Base-by-base conservation (phyloP, 2,113 vertebrate species). In the Gymnobelideus leadbeateri region DNA sequence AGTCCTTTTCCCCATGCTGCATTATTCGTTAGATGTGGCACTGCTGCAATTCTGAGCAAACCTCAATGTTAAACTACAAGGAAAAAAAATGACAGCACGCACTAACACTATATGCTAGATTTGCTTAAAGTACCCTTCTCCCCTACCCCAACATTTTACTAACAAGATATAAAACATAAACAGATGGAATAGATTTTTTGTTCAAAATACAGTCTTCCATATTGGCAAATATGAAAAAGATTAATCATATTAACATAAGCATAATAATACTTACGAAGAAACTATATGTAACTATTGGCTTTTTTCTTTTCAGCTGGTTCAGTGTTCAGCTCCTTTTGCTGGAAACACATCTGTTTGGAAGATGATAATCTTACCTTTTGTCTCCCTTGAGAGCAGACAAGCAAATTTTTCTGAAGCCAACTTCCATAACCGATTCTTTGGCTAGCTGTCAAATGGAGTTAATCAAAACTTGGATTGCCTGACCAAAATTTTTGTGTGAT, bases 361-460 rank as follows among this genome's bases (percentile, higher is more conserved):
- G 91, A 95, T 95, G 93, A 96, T 93, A 93, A 50, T 92, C 96
- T 93, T 92, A n/a, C 77, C 94, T 95, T 47, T 89, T 96, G 90
- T 97, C 93, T 96, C 16, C 49, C 93, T 92, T 6, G 96, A 97
- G 95, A 57, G 92, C 61, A 93, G 96, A 90, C 90, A 97, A 96
- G 91, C 91, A 97, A 92, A 89, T 94, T 94, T 89, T 93, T 91
- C 89, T 14, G 25, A 94, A 96, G 90, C 21, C 91, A 84, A 96
- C 92, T 95, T 96, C 68, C 89, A 96, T 96, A 93, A 94, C 90
- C 94, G 94, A 91, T 96, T 52, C 94, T 94, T 97, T 51, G 49
- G 93, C 89, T 97, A 49, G 90, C 91, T 96, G 93, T 96, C 96
- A 96, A 97, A 89, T 90, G 90, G 54, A 95, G 95, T 96, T 95